phyloP scores from a whole-genome alignment of 2,888 invertebrate genomes.

The Eristalis arbustorum region DNA sequence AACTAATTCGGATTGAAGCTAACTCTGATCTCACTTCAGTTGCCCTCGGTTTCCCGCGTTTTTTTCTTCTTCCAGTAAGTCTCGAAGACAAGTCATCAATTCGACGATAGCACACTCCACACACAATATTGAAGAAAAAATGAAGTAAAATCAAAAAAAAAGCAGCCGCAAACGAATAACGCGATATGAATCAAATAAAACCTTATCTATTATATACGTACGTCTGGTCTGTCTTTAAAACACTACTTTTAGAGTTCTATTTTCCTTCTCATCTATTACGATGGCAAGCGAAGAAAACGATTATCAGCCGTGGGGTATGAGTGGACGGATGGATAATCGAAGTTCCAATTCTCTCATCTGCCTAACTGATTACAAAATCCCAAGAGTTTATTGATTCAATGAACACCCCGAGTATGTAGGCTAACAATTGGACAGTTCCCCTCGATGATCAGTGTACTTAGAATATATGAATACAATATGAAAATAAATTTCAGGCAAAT shows the following conservation, averaged over 20 bases:
- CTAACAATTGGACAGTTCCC: background rate
- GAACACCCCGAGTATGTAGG: background rate
- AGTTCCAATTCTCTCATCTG: background rate
- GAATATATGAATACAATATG: conserved; percentile 4
- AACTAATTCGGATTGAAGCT: background rate
- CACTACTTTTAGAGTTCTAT: background rate
- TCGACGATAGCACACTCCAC: background rate
- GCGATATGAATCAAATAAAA: conserved; percentile 1
- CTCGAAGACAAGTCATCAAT: background rate
- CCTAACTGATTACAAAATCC: background rate
- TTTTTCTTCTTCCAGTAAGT: background rate
- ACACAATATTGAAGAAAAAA: background rate
- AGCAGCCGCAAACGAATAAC: background rate
- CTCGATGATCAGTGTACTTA: background rate
- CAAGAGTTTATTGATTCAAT: background rate
- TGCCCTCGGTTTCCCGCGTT: background rate
- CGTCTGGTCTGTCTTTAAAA: background rate
- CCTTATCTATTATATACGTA: conserved; percentile 26
- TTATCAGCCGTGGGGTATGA: conserved; percentile 6
- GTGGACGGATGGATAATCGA: background rate
- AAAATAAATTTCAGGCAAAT: conserved; percentile 18
- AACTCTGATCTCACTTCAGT: too few relatives aligned
- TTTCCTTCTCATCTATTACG: background rate
- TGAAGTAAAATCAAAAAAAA: background rate
- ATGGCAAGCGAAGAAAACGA: background rate